A percentile compares a stretch with the other conserved stretches of the same genome.
Evolutionary conservation across 2,113 vertebrate genomes (phyloP).

Genomic region (Proteles cristata): DNA sequence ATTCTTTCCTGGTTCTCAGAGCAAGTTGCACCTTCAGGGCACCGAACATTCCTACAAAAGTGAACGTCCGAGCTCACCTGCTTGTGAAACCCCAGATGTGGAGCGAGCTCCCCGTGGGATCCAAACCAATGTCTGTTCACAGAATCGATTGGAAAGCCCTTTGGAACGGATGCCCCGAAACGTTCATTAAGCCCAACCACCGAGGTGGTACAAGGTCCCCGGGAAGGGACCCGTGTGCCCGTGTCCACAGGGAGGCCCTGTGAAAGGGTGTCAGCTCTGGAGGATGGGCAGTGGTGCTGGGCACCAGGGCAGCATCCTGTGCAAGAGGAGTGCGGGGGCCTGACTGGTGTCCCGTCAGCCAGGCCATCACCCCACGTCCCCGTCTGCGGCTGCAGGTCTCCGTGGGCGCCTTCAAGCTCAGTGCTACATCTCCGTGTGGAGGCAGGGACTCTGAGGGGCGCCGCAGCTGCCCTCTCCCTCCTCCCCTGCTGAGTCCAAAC

Average conservation of each 20-base stretch:
- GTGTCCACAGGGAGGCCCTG: accelerated
- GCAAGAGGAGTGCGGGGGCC: accelerated
- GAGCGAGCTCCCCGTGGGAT: not conserved
- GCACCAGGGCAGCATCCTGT: accelerated
- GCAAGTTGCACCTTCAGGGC: not conserved
- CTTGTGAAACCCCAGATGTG: not conserved
- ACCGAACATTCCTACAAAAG: accelerated
- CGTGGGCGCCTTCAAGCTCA: not conserved
- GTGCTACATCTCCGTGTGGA: not conserved
- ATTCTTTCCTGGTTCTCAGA: not conserved
- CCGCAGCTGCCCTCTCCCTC: not conserved
- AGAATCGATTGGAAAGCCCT: not conserved
- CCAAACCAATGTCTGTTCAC: not conserved
- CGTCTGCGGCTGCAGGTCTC: not conserved
- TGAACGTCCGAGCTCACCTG: accelerated
- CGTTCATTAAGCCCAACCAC: not conserved
- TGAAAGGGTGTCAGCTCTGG: accelerated
- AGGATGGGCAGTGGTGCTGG: no score
- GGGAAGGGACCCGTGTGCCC: not conserved
- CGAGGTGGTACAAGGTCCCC: accelerated
- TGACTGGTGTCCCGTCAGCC: accelerated
- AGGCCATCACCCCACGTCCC: accelerated
- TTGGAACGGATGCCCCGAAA: not conserved
- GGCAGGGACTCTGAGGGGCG: accelerated
- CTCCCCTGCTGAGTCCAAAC: not conserved